Base-by-base conservation (phyloP, 1,140 invertebrate genomes). In the Sipha flava region DNA sequence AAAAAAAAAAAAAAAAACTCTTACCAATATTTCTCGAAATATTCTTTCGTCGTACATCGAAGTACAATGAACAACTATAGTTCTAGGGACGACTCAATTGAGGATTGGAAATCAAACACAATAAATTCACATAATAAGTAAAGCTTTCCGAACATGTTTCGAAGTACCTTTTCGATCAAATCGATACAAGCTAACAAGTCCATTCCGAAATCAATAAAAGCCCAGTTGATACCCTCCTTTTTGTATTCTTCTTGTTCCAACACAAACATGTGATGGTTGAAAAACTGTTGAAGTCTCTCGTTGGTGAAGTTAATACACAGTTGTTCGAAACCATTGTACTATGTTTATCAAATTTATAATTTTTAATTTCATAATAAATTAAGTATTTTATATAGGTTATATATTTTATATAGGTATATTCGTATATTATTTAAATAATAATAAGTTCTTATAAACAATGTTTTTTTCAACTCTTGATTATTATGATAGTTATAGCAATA, bases 251-350 rank as follows among this genome's bases (percentile, higher is more conserved):
- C 95, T 92, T 97, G 95, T 89, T 98, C 96, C 84, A 97, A 90
- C 83, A 97, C 95, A 88, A 97, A 97, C 95, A 97, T 98, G 92
- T 97, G 95, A 87, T 97, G 95, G 89, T 97, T 97, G 92, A 97
- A 97, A 91, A 98, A 97, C 87, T 97, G 95, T 88, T 97, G 95
- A 83, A 98, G 90, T 87, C 96, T 95, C 89, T 97, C 95, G 87
- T 97, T 97, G 87, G 95, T 97, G 89, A 97, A 97, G 90, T 98
- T 97, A 91, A 98, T 98, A 89, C 96, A 94, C 86, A 98, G 90
- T 90, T 98, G 97, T 90, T 98, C 97, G 89, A 98, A 98, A 87
- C 95, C 95, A 91, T 98, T 98, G 90, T 90, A 95, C 93, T 95
- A 89, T 66, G 37, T 52, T 59, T n/a, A 80, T 87, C 84, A 70